These are phyloP conservation scores for Cyrtonyx montezumae DNA, from an alignment of 2,113 vertebrate species.

Conservation along the genomic window DNA sequence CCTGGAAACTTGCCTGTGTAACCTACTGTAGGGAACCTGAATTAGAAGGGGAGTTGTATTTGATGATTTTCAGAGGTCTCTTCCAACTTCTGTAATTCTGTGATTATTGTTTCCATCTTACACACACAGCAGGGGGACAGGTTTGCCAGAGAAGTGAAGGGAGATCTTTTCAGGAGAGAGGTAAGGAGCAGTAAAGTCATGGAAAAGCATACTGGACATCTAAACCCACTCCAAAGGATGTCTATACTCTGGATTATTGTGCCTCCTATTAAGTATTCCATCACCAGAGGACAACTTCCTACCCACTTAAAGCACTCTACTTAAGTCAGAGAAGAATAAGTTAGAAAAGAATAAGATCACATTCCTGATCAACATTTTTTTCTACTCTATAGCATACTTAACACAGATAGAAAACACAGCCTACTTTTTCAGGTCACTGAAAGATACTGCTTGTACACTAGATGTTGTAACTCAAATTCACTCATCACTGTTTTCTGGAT, in stretches of 20 bases:
- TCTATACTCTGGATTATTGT: neutral
- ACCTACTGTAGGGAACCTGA: neutral
- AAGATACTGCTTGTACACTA: neutral
- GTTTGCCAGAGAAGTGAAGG: neutral
- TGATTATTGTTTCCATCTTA: neutral
- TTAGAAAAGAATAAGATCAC: neutral
- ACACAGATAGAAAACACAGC: neutral
- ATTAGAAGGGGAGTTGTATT: neutral
- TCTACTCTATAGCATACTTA: neutral
- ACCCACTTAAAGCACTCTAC: neutral
- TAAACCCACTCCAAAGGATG: neutral
- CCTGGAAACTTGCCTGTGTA: neutral
- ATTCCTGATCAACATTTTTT: too few relatives aligned
- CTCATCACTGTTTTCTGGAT: neutral
- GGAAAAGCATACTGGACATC: neutral
- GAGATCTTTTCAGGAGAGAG: neutral
- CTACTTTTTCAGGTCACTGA: neutral
- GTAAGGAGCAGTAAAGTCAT: neutral
- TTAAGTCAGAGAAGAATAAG: neutral
- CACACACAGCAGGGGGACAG: neutral
- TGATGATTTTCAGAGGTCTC: neutral
- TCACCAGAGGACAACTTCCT: neutral
- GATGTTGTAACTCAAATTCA: neutral
- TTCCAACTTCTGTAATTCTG: neutral
- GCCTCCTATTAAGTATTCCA: neutral